Conservation (phyloP, 2,797 vertebrate species). For the Peromyscus attwateri region DNA sequence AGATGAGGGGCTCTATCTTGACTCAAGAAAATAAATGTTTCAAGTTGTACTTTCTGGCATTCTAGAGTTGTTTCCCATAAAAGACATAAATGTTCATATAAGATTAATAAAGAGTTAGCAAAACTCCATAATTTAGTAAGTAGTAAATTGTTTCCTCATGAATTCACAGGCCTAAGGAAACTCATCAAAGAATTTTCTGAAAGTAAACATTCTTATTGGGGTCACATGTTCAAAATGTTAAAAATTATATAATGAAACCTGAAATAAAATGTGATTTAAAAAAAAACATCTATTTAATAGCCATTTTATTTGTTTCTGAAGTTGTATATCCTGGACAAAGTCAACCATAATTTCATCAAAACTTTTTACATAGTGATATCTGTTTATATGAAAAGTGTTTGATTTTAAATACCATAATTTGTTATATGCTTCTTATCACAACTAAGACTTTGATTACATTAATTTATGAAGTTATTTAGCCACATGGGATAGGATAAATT, state of each 20-base stretch:
- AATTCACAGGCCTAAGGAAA: neutral
- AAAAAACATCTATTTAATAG: neutral
- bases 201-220: neutral
- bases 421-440: neutral
- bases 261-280: neutral
- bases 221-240: neutral
- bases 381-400: neutral
- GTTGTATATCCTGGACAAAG: neutral
- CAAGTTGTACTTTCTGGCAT: neutral
- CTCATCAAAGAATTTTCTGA: neutral
- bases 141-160: neutral
- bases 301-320: conserved; percentile 17
- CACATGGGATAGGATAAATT: neutral
- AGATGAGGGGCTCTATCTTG: accelerated
- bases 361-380: too few species aligned
- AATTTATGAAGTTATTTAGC: neutral
- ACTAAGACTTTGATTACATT: neutral
- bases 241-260: neutral
- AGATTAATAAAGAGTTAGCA: neutral
- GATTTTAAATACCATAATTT: neutral
- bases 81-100: neutral
- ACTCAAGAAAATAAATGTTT: neutral
- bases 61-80: neutral
- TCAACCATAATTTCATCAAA: neutral
- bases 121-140: neutral